Evolutionary conservation across 2,113 vertebrate genomes (phyloP), one percentile per base, ranked within the genome.

Genomic region (Rallus limicola): DNA sequence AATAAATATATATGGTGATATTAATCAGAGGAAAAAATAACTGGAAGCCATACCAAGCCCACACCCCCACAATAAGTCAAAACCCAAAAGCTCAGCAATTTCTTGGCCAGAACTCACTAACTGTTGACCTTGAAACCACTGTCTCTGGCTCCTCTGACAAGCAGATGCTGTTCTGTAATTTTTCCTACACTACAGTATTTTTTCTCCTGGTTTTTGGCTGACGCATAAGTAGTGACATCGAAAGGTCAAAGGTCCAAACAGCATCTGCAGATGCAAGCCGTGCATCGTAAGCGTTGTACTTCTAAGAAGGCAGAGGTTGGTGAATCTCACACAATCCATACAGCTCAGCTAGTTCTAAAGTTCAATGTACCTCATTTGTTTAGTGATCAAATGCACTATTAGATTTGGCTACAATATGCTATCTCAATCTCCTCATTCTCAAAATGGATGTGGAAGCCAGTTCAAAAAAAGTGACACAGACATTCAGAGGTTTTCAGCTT

Each of bases 21-120:
- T 90, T 86, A 88, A 82, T 79, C 75, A 68, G 31, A 20, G 79
- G 16, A 92, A 15, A 15, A 81, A 82, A 70, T 9, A 93, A 69
- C 71, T 70, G 46, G 63, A 93, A 93, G 4, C 10, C 34, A 74
- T 69, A 6, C 28, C 38, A 24, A 90, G 13, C 6, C 12, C 10
- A 77, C 31, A 72, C 8, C 21, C 29, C 5, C 6, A 80, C 90
- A 80, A 86, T 82, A 96, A 93, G 90, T 50, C 36, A 28, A 38
- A 94, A 94, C 4, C 26, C 42, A 60, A 91, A 90, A 96, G 26
- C 31, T 92, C 92, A 88, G 82, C 40, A 65, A 58, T 23, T 88
- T 8, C 55, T 88, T 90, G n/a, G 21, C 21, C 71, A 74, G 65
- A 79, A 67, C 13, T 92, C 76, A 81, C 18, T 18, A 46, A 46